Base-by-base conservation (phyloP, 2,113 vertebrate genomes). In the Atlantisia rogersi region DNA sequence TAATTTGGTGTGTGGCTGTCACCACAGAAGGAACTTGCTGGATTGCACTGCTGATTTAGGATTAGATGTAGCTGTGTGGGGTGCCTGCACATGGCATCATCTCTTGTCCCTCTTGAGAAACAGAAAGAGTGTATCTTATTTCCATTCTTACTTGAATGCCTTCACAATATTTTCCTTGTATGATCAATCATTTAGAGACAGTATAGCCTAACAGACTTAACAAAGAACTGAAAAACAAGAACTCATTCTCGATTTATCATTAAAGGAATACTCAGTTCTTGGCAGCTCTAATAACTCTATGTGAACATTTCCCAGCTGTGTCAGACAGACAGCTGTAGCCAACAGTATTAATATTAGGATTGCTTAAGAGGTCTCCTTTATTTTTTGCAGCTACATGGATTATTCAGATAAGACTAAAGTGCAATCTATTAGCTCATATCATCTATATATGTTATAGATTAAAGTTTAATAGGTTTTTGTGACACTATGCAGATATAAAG, bases 151-250 rank as follows among this genome's bases (percentile, higher is more conserved):
- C 37, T 86, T 74, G 21, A 70, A 83, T 24, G 32, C 15, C 59
- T 93, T 81, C 71, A 63, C 24, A 83, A 25, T 84, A 81, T 88
- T 86, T 88, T 81, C 52, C 65, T 75, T 74, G 22, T 48, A 48
- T 70, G 53, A 75, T 86, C 75, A 46, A 90, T 71, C 20, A 83
- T 70, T 91, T 77, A 90, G 56, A 71, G 62, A 29, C 56, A 80
- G 15, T 63, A 53, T 6, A 29, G 18, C n/a, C 25, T 83, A 64
- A 59, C 0, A 71, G 53, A 58, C 56, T 78, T 74, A 75, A 93
- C 13, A 94, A 94, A 88, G 46, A 90, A 55, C 24, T 63, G 24
- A 74, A 92, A 93, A 92, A 59, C 76, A 96, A 83, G 20, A 95
- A 37, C 29, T 90, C n/a, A 32, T 81, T 55, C 90, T 93, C 12